Evolutionary conservation across 2,888 invertebrate species (phyloP), one percentile per base, ranked within the genome.

Genomic region (Oligia strigilis): DNA sequence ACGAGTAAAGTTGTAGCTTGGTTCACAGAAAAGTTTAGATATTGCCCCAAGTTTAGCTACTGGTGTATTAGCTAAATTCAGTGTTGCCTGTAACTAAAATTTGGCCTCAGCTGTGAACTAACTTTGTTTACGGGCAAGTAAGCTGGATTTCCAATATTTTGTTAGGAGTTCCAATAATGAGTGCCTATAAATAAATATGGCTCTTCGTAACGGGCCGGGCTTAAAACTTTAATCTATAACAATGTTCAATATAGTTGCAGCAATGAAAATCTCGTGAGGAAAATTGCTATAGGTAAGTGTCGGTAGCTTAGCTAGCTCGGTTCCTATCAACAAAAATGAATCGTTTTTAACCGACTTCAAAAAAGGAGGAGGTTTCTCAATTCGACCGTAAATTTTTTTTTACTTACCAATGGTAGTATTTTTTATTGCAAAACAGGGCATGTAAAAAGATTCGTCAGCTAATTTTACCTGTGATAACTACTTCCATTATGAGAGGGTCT

Each of bases 11-110:
- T 87, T 87, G 66, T 40, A 66, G 76, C 65, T 70, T 17, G 0
- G 60, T 80, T 83, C 62, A 52, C 69, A 67, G 70, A 83, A 86
- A 87, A 86, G 79, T 88, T 87, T 78, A 62, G 74, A 81, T 83
- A 88, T 83, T 88, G 72, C 40, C 9, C 66, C 49, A 83, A 87
- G 87, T 83, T 78, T 58, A 72, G 69, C 46, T 65, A 23, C 74
- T 70, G 29, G 69, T 67, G 58, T 72, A 75, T 84, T 87, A 77
- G 70, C 69, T 70, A 72, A 87, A 80, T 84, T 85, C 62, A 62
- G 75, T 73, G 62, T 60, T 36, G 75, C 65, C 72, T 60, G 69
- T 75, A 73, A n/a, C 78, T 66, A 75, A 87, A 87, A 78, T 84
- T 70, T 83, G 60, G 75, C 43, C 55, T 66, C 83, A 86, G 69